Evolutionary conservation across 1,140 invertebrate species (phyloP).

Genomic region (Lasaia peninsularis): DNA sequence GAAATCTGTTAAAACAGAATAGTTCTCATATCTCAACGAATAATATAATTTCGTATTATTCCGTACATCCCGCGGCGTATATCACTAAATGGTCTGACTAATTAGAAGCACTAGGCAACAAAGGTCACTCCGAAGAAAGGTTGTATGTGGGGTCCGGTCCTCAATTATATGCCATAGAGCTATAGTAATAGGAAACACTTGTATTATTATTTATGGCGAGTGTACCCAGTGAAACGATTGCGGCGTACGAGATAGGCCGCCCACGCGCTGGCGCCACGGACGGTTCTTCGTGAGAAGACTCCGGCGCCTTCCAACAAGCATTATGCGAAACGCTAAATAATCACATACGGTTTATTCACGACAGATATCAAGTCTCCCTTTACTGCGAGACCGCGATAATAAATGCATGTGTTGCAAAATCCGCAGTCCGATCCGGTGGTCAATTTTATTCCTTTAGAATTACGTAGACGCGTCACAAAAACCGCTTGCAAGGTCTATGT

Average conservation of each 20-base stretch:
- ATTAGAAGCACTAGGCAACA: conserved; percentile 71
- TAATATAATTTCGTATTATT: conserved; percentile 58
- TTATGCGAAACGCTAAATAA: conserved; percentile 16
- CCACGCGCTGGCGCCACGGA: conserved; percentile 64
- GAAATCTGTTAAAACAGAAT: too few species aligned
- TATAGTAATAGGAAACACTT: conserved; percentile 29
- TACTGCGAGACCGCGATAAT: background rate
- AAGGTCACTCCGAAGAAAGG: conserved; percentile 36
- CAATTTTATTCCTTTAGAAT: too few species aligned
- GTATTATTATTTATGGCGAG: conserved; percentile 31
- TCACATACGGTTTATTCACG: conserved; percentile 5
- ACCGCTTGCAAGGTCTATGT: too few species aligned
- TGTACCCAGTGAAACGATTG: conserved; percentile 52
- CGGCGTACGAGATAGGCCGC: conserved; percentile 60
- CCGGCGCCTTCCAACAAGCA: conserved; percentile 40
- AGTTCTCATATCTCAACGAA: conserved; percentile 52
- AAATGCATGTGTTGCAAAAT: background rate
- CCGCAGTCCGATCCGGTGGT: too few species aligned
- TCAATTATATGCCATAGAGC: conserved; percentile 35
- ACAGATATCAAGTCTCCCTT: background rate
- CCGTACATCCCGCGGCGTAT: conserved; percentile 52
- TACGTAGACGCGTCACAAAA: too few species aligned
- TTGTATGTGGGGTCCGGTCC: conserved; percentile 16
- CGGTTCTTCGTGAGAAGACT: conserved; percentile 72
- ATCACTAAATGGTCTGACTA: conserved; percentile 71